phyloP scores from a whole-genome alignment of 2,797 vertebrate species.

The Lepidocolaptes lacrymiger region DNA sequence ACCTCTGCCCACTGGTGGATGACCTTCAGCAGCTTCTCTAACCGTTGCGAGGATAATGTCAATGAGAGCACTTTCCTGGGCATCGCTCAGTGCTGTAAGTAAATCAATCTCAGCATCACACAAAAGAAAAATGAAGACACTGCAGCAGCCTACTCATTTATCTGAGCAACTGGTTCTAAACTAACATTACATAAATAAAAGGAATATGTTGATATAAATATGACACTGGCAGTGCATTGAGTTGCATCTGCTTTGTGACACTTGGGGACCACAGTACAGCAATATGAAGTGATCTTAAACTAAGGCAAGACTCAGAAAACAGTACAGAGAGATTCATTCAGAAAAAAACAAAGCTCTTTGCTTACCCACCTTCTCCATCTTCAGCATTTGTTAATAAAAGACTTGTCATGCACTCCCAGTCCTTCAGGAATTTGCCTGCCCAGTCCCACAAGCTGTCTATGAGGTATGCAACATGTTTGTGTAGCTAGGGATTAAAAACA shows the following conservation, averaged over 20 bases:
- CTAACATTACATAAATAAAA: background rate
- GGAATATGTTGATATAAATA: background rate
- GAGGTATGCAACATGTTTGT: constrained; percentile 88
- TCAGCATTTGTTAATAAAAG: constrained; percentile 80
- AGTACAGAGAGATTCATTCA: background rate
- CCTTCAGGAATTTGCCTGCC: constrained; percentile 84
- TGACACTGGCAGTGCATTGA: background rate
- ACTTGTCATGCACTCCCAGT: constrained; percentile 87
- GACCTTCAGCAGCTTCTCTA: constrained; percentile 88
- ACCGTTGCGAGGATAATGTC: constrained; percentile 87
- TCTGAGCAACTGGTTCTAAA: background rate
- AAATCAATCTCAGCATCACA: constrained; percentile 38
- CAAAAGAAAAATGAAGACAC: background rate
- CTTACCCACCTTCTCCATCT: constrained; percentile 72
- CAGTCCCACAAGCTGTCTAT: constrained; percentile 95
- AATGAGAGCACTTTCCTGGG: constrained; percentile 80
- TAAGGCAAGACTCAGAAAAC: background rate
- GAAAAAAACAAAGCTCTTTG: background rate
- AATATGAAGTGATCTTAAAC: background rate
- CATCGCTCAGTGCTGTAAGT: constrained; percentile 77
- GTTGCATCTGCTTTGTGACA: background rate
- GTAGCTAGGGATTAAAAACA: constrained; percentile 78
- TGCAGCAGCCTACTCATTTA: background rate
- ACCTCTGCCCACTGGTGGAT: constrained; percentile 84
- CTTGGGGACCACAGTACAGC: background rate